Evolutionary conservation across 2,113 vertebrate genomes (phyloP).

Genomic region (Notechis scutatus): DNA sequence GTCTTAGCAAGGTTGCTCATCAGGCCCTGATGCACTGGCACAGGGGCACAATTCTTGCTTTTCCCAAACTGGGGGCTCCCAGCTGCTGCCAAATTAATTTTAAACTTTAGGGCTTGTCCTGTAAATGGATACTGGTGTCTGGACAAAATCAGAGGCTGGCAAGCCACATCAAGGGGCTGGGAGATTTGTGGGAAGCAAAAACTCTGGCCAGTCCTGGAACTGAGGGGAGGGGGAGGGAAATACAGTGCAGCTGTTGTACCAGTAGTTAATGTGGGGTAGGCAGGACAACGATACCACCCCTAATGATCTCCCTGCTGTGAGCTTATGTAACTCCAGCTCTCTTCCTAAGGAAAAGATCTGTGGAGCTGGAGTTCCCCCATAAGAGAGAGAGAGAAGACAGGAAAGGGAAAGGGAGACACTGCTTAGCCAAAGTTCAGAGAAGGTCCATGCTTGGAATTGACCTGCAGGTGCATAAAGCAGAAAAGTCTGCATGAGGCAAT

Average conservation of each 20-base stretch:
- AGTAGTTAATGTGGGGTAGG: neutral
- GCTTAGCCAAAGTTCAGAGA: neutral
- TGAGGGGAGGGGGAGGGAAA: neutral
- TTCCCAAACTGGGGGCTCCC: neutral
- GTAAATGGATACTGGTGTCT: slow-evolving; percentile 20
- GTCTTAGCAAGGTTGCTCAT: neutral
- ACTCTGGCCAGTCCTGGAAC: neutral
- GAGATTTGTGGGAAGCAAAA: slow-evolving; percentile 15
- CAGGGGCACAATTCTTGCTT: neutral
- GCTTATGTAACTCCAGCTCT: neutral
- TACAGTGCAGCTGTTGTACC: slow-evolving; percentile 14
- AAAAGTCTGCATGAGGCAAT: neutral
- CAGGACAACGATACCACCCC: neutral
- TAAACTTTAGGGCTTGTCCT: slow-evolving; percentile 2
- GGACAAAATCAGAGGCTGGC: slow-evolving; percentile 20
- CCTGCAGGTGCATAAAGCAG: neutral
- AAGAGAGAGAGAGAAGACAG: neutral
- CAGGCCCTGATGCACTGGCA: neutral
- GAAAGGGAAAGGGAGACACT: neutral
- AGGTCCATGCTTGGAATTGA: neutral
- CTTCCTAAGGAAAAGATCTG: neutral
- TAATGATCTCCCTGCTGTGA: neutral
- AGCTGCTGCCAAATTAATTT: slow-evolving; percentile 25
- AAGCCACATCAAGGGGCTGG: neutral
- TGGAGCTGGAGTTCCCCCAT: neutral